Percentiles rank a stretch among this genome's conserved stretches.
These are phyloP conservation scores for Trissoscelio sp. DNA, from an alignment of 2,888 invertebrate species.

Conservation along the genomic window DNA sequence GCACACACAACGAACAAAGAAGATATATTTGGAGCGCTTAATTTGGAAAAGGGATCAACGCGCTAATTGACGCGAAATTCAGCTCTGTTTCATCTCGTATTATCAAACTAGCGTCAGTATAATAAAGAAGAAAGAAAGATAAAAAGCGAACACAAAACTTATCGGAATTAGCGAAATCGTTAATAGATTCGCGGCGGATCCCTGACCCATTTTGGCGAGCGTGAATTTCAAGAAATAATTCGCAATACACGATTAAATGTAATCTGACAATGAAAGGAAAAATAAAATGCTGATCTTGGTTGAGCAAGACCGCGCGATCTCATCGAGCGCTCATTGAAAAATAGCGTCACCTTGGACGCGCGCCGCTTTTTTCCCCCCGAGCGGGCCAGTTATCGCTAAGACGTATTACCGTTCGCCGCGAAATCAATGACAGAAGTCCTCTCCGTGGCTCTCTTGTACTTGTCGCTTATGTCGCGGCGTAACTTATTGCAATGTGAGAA, in stretches of 20 bases:
- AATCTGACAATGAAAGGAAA: constrained; percentile 50
- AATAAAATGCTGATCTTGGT: constrained; percentile 38
- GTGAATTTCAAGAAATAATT: constrained; percentile 7
- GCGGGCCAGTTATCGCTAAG: constrained; percentile 58
- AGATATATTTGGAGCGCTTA: constrained; percentile 52
- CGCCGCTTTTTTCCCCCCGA: constrained; percentile 28
- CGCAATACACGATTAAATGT: constrained; percentile 44
- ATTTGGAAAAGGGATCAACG: background rate
- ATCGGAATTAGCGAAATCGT: constrained; percentile 38
- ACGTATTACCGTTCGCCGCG: constrained; percentile 68
- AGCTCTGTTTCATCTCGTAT: background rate
- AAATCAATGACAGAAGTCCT: constrained; percentile 66
- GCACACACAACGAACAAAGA: constrained; percentile 42
- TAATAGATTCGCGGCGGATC: constrained; percentile 33
- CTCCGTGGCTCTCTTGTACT: constrained; percentile 54
- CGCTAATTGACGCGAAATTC: constrained; percentile 13
- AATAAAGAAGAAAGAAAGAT: too few relatives aligned
- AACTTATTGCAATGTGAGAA: constrained; percentile 67
- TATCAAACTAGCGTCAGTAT: too few relatives aligned
- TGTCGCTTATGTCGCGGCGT: constrained; percentile 57
- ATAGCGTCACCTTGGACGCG: constrained; percentile 62
- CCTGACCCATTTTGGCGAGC: constrained; percentile 54
- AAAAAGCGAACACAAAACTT: too few relatives aligned
- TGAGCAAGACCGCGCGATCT: constrained; percentile 45
- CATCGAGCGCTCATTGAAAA: constrained; percentile 50